Base-by-base conservation (phyloP, 2,797 vertebrate genomes). In the Euthynnus affinis region DNA sequence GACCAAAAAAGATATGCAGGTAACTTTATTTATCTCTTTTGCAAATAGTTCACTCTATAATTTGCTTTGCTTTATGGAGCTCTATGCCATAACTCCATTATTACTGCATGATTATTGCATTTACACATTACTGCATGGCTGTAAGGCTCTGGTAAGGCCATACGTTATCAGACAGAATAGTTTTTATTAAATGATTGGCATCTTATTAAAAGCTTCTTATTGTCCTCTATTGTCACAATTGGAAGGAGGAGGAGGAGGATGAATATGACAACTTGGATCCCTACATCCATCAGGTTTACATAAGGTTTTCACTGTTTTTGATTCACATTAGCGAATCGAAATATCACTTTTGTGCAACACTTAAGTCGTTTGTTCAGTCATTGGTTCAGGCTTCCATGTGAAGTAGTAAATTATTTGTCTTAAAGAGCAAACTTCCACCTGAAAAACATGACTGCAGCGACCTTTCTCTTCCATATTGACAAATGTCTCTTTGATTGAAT, bases 401-500 rank as follows among this genome's bases (percentile, higher is more conserved):
- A 57, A 57, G 37, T 23, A 51, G n/a, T 32, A 57, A 76, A 84
- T 23, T 51, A 69, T 53, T 52, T 64, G 46, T 40, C 34, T 42
- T n/a, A 32, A 53, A 71, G 53, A 13, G 61, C 3, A 13, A 22
- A 37, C 32, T 72, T 81, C 13, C 66, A 32, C 18, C 23, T 15
- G 9, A 62, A 70, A 76, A 8, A 70, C 27, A 52, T 5, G n/a
- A 40, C 6, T 42, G 53, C 7, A 2, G 32, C 14, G 48, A 48
- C 56, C 42, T 63, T 74, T 52, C 32, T n/a, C 7, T 57, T 52
- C 57, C 15, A 22, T 46, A 23, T 10, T 71, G 76, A 88, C 34
- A 56, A 76, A 81, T 27, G 65, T 71, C 65, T 61, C 34, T 40
- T 37, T 60, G 71, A 70, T 56, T 81, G 18, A 76, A 65, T 65